Conservation (phyloP, 2,888 invertebrate species). For the Hanleya hanleyi region DNA sequence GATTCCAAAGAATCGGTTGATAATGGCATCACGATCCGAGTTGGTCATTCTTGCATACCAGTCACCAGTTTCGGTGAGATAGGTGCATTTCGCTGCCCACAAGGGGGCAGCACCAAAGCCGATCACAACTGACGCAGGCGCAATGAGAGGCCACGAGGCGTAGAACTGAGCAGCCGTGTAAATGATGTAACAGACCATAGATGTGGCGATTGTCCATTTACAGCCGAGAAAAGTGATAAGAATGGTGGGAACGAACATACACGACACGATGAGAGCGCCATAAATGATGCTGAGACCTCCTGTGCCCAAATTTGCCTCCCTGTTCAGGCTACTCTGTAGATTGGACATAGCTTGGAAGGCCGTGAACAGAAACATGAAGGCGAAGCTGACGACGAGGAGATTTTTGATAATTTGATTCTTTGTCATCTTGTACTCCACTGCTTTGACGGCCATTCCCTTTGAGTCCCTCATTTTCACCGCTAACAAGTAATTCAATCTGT, state of each 20-base stretch:
- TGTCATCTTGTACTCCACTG: slow-evolving; percentile 37
- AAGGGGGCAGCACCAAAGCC: slow-evolving; percentile 97
- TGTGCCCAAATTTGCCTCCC: slow-evolving; percentile 90
- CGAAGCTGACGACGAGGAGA: slow-evolving; percentile 89
- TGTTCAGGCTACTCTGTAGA: slow-evolving; percentile 92
- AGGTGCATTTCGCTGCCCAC: slow-evolving; percentile 99
- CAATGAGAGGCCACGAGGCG: slow-evolving; percentile 86
- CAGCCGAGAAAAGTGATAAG: slow-evolving; percentile 81
- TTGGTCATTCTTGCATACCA: slow-evolving; percentile 88
- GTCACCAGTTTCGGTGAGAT: slow-evolving; percentile 87
- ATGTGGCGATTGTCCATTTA: slow-evolving; percentile 95
- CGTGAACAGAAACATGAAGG: slow-evolving; percentile 96
- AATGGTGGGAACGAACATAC: slow-evolving; percentile 84
- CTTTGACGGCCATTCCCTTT: too few species aligned
- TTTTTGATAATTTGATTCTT: slow-evolving; percentile 86
- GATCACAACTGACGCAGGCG: slow-evolving; percentile 87
- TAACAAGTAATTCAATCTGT: too few species aligned
- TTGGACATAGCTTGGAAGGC: slow-evolving; percentile 97
- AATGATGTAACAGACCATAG: slow-evolving; percentile 94
- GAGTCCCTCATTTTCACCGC: too few species aligned
- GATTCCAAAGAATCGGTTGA: slow-evolving; percentile 97
- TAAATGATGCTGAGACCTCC: slow-evolving; percentile 93
- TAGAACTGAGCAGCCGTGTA: slow-evolving; percentile 97
- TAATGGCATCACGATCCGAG: slow-evolving; percentile 89
- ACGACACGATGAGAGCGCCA: slow-evolving; percentile 93